Evolutionary conservation across 1,140 invertebrate species (phyloP), one percentile per base, ranked within the genome.

Genomic region (Maconellicoccus hirsutus): DNA sequence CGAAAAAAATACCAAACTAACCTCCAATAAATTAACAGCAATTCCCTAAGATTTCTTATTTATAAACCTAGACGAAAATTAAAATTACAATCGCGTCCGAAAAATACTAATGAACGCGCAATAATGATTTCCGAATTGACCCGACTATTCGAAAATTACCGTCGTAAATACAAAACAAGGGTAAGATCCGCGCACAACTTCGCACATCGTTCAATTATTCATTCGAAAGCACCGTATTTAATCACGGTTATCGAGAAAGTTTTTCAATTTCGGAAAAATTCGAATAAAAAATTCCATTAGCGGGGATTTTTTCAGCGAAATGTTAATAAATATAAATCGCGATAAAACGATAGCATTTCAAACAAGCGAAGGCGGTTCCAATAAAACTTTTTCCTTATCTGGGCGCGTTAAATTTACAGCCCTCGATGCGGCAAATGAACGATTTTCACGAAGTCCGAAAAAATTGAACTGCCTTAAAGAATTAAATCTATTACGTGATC

Each of bases 401-500:
- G 6, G 3, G 6, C 10, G 61, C 25, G 22, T 26, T 66, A 16
- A 19, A 66, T 66, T 66, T 66, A 66, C 22, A 26, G 61, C 61
- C 61, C 61, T 8, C 25, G 25, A 66, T 66, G 16, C 61, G 3
- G 22, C 61, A 66, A 66, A 66, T 66, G 61, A 66, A 66, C 61
- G 61, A 66, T 66, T 66, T 26, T 66, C 61, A 66, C 61, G 22
- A 66, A 66, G 61, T 66, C 61, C 61, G 61, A 66, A 66, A 66
- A 59, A 66, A 66, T 66, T 66, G 61, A 26, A 66, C 25, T 26
- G 61, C 61, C 42, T 66, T 66, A 25, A 25, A 23, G 61, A 66
- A 23, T 66, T 66, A 66, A 66, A 66, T 66, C 61, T 66, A 22
- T 66, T 66, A 66, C 61, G 61, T 66, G 61, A 66, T 66, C 61